These are phyloP conservation scores for Valencia hispanica DNA, from an alignment of 2,797 vertebrate genomes.

Conservation along the genomic window DNA sequence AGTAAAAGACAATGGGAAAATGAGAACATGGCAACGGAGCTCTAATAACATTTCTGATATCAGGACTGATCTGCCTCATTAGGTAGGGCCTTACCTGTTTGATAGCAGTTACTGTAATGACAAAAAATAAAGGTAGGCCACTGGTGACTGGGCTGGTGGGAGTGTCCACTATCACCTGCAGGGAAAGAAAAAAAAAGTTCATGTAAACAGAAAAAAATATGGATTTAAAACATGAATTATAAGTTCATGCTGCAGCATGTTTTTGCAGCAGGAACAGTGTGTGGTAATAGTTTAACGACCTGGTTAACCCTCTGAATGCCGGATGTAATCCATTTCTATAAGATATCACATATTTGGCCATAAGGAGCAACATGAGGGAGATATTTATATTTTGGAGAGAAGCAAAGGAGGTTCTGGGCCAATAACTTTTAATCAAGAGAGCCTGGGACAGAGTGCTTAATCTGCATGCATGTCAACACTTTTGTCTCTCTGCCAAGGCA, in stretches of 20 bases:
- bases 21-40: constrained; percentile 13
- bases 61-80: constrained; percentile 12
- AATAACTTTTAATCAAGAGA: constrained; percentile 64
- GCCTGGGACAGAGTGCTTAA: constrained; percentile 53
- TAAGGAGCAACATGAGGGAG: constrained; percentile 39
- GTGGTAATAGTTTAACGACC: constrained; percentile 13
- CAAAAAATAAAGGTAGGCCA: constrained; percentile 97
- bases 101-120: constrained; percentile 97
- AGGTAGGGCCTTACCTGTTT: constrained; percentile 88
- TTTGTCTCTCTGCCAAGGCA: constrained; percentile 46
- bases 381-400: constrained; percentile 46
- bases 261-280: constrained; percentile 20
- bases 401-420: constrained; percentile 48
- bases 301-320: constrained; percentile 46
- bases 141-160: constrained; percentile 99
- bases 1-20: constrained; percentile 29
- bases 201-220: constrained; percentile 14
- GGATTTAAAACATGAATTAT: constrained; percentile 9
- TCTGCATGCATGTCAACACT: constrained; percentile 52
- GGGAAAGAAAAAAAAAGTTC: not conserved
- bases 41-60: constrained; percentile 7
- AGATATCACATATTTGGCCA: constrained; percentile 23
- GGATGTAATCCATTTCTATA: constrained; percentile 46
- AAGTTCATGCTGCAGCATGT: constrained; percentile 4
- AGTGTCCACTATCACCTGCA: constrained; percentile 96